These are phyloP conservation scores for Okapia johnstoni DNA, from an alignment of 2,113 vertebrate genomes.

Conservation along the genomic window DNA sequence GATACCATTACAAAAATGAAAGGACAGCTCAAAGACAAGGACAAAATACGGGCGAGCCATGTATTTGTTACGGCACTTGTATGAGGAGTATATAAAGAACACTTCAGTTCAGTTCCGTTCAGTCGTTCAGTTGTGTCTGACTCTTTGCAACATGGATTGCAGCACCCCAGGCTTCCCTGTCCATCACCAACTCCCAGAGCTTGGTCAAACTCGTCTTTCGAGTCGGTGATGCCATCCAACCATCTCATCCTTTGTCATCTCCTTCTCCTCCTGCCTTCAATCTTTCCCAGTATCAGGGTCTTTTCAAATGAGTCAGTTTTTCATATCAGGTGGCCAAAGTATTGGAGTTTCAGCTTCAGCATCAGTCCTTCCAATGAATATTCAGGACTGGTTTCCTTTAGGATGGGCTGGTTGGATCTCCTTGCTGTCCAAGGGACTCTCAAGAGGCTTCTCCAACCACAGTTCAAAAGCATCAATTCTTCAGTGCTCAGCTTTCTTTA, in stretches of 20 bases:
- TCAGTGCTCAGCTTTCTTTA: not conserved
- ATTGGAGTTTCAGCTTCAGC: not conserved
- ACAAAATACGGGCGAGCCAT: not conserved
- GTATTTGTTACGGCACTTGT: not conserved
- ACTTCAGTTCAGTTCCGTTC: not conserved
- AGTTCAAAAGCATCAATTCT: not conserved
- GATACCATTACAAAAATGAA: not conserved
- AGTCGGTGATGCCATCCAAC: not conserved
- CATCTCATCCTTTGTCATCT: not conserved
- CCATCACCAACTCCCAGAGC: not conserved
- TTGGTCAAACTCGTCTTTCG: not conserved
- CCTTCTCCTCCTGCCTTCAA: not conserved
- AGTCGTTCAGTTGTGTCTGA: not conserved
- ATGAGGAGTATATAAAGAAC: not conserved
- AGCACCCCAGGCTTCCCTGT: accelerated
- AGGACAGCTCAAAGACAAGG: not conserved
- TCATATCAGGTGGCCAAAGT: not conserved
- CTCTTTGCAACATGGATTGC: not conserved
- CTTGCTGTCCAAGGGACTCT: not conserved
- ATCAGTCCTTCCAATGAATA: not conserved
- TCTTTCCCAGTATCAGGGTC: not conserved
- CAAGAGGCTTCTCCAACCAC: not conserved
- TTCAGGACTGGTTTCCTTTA: not conserved
- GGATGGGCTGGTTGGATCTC: not conserved
- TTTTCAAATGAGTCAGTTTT: not conserved